A percentile compares a stretch with the other conserved stretches of the same genome.
Evolutionary conservation across 2,113 vertebrate genomes (phyloP).

Genomic region (Poeciliopsis prolifica): DNA sequence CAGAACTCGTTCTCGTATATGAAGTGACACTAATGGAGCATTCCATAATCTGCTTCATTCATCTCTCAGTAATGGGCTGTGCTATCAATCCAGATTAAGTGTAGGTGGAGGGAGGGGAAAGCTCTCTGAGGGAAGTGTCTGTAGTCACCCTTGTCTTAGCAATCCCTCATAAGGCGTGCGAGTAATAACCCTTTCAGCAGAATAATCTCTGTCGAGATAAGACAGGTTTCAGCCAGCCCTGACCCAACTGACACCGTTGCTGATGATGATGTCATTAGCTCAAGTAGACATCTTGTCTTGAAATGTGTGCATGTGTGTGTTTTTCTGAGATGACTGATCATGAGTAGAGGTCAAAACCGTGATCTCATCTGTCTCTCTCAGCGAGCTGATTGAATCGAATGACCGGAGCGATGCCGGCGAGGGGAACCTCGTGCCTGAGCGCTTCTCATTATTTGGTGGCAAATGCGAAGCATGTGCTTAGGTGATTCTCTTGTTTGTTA

Average conservation of each 20-base stretch:
- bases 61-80: slow-evolving; percentile 71
- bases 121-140: slow-evolving; percentile 17
- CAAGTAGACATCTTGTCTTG: slow-evolving; percentile 62
- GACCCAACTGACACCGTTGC: slow-evolving; percentile 54
- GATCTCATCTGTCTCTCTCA: slow-evolving; percentile 73
- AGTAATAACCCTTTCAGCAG: slow-evolving; percentile 64
- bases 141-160: slow-evolving; percentile 48
- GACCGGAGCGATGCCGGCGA: slow-evolving; percentile 34
- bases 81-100: slow-evolving; percentile 58
- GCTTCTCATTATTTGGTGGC: slow-evolving; percentile 28
- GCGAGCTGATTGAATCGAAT: slow-evolving; percentile 66
- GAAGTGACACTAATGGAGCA: slow-evolving; percentile 76
- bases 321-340: slow-evolving; percentile 55
- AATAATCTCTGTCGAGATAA: slow-evolving; percentile 61
- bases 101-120: background rate
- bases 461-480: slow-evolving; percentile 49
- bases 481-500: slow-evolving; percentile 49
- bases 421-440: slow-evolving; percentile 4
- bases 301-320: slow-evolving; percentile 24
- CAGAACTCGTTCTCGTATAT: slow-evolving; percentile 47
- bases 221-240: slow-evolving; percentile 62
- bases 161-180: slow-evolving; percentile 58
- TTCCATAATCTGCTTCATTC: slow-evolving; percentile 69
- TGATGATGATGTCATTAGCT: slow-evolving; percentile 76
- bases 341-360: slow-evolving; percentile 71